Base-by-base conservation (phyloP, 2,888 invertebrate species). In the Strigamia maritima region DNA sequence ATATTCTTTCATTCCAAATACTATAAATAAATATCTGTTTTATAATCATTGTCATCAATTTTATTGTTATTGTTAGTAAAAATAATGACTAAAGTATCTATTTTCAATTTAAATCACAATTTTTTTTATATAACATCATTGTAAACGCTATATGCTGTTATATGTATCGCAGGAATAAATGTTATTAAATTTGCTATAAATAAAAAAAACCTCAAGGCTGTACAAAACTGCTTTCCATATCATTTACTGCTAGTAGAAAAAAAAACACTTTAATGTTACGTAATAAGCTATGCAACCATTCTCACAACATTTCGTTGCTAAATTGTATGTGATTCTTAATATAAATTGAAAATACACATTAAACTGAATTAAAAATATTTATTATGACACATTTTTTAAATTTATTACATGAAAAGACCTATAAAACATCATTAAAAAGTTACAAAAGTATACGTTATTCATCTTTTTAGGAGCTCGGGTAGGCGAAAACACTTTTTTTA, bases 341-440 rank as follows among this genome's bases (percentile, higher is more conserved):
- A 3, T 54, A 12, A 40, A 40, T 40, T 40, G 16, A 14, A 44
- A 44, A 44, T 35, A 8, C 31, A 35, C 12, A 44, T 44, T 16
- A n/a, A 44, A 2, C n/a, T 44, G 14, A n/a, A 44, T 16, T 16
- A 44, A 10, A 44, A 44, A 44, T n/a, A 44, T 44, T 40, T 40
- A 40, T 40, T 40, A 40, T 40, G 40, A 10, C 40, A 16, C 1
- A 14, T 40, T 1, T 14, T 40, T n/a, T 4, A 54, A 54, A 54
- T 54, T 54, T 8, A 54, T 54, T 54, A 54, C 19, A 54, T 54
- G 1, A 54, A 54, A 54, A 54, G 54, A 19, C 7, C 22, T 54
- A 54, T 54, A 54, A 54, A 54, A 54, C 16, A 54, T n/a, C n/a
- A 19, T n/a, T 54, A 54, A 54, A 54, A 54, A 54, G n/a, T 44